A percentile compares a stretch with the other conserved stretches of the same genome.
Evolutionary conservation across 2,797 vertebrate genomes (phyloP).

Genomic region (Apodemus agrarius): DNA sequence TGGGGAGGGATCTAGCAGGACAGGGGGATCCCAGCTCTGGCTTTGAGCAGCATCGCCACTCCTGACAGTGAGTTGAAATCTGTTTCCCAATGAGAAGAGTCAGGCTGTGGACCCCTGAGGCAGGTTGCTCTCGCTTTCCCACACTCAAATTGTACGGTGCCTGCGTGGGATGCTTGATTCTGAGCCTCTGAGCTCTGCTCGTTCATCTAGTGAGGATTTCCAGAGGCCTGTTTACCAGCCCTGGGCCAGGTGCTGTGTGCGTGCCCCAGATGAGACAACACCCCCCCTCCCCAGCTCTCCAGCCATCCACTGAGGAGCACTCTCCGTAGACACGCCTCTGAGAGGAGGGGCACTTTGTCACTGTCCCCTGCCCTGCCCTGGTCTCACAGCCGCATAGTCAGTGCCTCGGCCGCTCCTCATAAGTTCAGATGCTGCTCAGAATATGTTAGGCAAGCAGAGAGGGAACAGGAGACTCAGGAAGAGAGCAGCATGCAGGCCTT

Average conservation of each 20-base stretch:
- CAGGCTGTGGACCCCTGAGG: background rate
- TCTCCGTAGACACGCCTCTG: background rate
- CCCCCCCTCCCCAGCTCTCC: background rate
- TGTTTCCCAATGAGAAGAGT: background rate
- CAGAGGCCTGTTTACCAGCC: background rate
- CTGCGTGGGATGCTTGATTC: background rate
- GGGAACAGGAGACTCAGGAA: background rate
- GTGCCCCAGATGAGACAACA: background rate
- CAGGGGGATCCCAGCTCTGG: background rate
- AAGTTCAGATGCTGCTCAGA: background rate
- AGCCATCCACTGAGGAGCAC: background rate
- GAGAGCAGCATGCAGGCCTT: background rate
- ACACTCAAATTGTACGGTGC: background rate
- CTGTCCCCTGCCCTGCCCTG: background rate
- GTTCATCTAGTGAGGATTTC: background rate
- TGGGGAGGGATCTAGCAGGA: background rate
- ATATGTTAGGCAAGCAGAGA: background rate
- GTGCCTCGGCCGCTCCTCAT: background rate
- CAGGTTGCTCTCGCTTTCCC: background rate
- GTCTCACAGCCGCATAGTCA: background rate
- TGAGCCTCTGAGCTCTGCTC: slow-evolving; percentile 1
- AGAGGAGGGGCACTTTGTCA: background rate
- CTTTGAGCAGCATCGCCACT: background rate
- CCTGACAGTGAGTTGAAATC: background rate
- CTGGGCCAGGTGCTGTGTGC: background rate